These are phyloP conservation scores for Cheilosia grossa DNA, from an alignment of 2,888 invertebrate genomes.

Conservation along the genomic window DNA sequence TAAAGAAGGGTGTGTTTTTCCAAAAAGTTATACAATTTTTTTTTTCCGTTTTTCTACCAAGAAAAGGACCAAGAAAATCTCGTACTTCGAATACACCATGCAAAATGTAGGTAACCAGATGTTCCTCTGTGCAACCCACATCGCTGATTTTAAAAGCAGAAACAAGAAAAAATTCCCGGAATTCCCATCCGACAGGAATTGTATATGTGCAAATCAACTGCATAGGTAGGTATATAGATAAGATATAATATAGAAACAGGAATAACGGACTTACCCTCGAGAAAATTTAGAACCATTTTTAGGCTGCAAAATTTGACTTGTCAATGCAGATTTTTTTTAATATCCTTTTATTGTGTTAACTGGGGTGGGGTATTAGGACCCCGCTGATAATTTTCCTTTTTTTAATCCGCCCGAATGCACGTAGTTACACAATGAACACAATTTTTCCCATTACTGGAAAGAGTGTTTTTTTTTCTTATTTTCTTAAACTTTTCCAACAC, in stretches of 20 bases:
- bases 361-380: background rate
- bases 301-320: slow-evolving; percentile 57
- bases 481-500: slow-evolving; percentile 21
- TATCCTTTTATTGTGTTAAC: slow-evolving; percentile 42
- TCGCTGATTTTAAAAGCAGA: background rate
- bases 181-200: slow-evolving; percentile 53
- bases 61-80: slow-evolving; percentile 28
- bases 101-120: slow-evolving; percentile 54
- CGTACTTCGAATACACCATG: slow-evolving; percentile 9
- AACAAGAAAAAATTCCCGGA: slow-evolving; percentile 44
- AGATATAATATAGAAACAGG: no score
- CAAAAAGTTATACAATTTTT: slow-evolving; percentile 58
- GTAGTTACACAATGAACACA: slow-evolving; percentile 45
- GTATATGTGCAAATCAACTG: slow-evolving; percentile 39
- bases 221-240: background rate
- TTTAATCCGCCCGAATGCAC: slow-evolving; percentile 47
- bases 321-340: slow-evolving; percentile 44
- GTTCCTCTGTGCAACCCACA: slow-evolving; percentile 37
- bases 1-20: slow-evolving; percentile 74
- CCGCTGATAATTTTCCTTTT: slow-evolving; percentile 16
- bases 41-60: slow-evolving; percentile 24
- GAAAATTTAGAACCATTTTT: slow-evolving; percentile 71
- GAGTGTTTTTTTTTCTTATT: slow-evolving; percentile 2
- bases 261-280: slow-evolving; percentile 62
- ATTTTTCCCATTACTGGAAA: slow-evolving; percentile 17